phyloP scores from a whole-genome alignment of 2,113 vertebrate species.

The Trematocara unimaculatum region DNA sequence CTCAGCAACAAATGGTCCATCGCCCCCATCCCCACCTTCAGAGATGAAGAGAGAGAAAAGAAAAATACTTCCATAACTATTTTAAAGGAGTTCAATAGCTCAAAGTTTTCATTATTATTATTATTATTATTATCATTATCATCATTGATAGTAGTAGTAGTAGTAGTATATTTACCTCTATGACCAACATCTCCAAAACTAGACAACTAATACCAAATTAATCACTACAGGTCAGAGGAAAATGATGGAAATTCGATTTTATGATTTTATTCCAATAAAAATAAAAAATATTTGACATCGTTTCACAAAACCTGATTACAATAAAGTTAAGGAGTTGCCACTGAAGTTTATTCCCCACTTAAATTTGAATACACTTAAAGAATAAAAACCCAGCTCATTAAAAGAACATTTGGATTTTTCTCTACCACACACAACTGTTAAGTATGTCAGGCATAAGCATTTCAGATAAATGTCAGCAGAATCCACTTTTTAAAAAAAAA shows the following conservation, averaged over 20 bases:
- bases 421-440: not conserved
- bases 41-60: not conserved
- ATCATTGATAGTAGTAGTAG: not conserved
- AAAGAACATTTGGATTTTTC: not conserved
- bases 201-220: not conserved
- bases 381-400: not conserved
- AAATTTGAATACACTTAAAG: not conserved
- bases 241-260: fast-evolving
- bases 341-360: not conserved
- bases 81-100: not conserved
- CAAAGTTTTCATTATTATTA: fast-evolving
- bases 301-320: not conserved
- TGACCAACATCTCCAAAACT: not conserved
- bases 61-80: not conserved
- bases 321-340: not conserved
- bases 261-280: not conserved
- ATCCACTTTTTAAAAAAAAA: fast-evolving
- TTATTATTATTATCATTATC: fast-evolving
- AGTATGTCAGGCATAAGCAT: not conserved
- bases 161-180: not conserved
- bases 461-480: not conserved
- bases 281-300: not conserved
- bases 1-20: not conserved
- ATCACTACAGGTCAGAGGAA: not conserved
- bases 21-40: not conserved